Evolutionary conservation across 2,797 vertebrate species (phyloP).

Genomic region (Rallus crepitans): DNA sequence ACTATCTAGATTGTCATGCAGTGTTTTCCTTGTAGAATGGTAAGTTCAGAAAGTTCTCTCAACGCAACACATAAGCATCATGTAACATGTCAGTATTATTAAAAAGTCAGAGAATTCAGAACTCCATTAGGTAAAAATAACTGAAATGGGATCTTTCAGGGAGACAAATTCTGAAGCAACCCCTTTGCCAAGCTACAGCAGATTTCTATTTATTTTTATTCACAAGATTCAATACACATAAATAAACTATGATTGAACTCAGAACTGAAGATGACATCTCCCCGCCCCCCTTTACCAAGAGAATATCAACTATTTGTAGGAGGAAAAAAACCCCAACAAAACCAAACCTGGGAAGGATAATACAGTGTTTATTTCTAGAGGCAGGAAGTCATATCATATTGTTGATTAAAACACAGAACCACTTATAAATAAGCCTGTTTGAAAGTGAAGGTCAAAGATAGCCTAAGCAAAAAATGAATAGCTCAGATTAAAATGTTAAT

Average conservation of each 20-base stretch:
- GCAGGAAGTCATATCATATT: not conserved
- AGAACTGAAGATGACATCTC: not conserved
- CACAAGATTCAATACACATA: not conserved
- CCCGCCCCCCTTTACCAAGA: not conserved
- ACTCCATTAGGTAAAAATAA: not conserved
- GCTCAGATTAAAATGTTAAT: constrained; percentile 50
- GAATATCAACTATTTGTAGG: not conserved
- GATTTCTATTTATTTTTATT: not conserved
- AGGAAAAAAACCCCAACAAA: no score
- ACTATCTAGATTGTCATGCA: not conserved
- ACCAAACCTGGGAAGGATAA: not conserved
- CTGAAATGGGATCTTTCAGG: not conserved
- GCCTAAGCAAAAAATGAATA: constrained; percentile 42
- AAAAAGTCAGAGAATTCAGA: not conserved
- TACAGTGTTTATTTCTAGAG: not conserved
- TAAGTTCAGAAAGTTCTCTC: not conserved
- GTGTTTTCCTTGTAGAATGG: not conserved
- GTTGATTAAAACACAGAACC: constrained; percentile 11
- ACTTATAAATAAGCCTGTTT: constrained; percentile 10
- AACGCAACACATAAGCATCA: not conserved
- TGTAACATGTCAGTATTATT: not conserved
- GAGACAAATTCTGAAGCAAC: not conserved
- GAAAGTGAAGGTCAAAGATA: constrained; percentile 49
- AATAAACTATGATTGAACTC: not conserved
- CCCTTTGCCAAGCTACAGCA: not conserved